Evolutionary conservation across 2,113 vertebrate species (phyloP).

Genomic region (Leptodactylus fuscus): DNA sequence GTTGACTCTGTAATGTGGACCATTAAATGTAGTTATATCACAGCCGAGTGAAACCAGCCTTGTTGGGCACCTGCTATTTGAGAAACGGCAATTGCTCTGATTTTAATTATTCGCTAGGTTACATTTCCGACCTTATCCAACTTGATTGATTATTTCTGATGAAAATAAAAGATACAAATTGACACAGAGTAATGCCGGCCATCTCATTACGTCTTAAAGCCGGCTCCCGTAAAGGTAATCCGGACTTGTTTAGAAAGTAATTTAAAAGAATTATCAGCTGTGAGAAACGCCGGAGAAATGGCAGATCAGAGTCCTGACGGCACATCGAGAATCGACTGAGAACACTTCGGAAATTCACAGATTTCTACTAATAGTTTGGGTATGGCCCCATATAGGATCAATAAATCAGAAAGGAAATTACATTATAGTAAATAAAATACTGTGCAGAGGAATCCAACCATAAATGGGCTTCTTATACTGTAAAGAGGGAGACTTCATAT

Average conservation of each 20-base stretch:
- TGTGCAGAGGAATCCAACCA: no score
- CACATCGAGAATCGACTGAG: neutral
- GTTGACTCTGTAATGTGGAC: neutral
- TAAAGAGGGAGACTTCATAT: no score
- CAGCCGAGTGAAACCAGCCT: neutral
- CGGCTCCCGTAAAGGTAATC: conserved; percentile 9
- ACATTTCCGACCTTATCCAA: conserved; percentile 7
- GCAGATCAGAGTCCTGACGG: neutral
- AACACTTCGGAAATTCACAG: no score
- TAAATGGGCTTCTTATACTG: no score
- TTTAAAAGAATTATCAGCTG: conserved; percentile 35
- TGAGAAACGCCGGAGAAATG: neutral
- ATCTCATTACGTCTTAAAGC: conserved; percentile 26
- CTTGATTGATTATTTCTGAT: conserved; percentile 47
- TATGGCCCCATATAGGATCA: no score
- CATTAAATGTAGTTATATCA: neutral
- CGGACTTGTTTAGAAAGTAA: conserved; percentile 45
- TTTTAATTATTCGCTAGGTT: conserved; percentile 14
- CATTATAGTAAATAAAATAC: no score
- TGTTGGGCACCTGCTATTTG: neutral
- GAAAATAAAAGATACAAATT: conserved; percentile 50
- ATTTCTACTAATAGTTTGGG: no score
- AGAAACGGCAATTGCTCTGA: neutral
- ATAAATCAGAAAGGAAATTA: no score
- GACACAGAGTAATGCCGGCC: conserved; percentile 36